Conservation (phyloP, 2,113 vertebrate genomes). For the Marmota flaviventris region DNA sequence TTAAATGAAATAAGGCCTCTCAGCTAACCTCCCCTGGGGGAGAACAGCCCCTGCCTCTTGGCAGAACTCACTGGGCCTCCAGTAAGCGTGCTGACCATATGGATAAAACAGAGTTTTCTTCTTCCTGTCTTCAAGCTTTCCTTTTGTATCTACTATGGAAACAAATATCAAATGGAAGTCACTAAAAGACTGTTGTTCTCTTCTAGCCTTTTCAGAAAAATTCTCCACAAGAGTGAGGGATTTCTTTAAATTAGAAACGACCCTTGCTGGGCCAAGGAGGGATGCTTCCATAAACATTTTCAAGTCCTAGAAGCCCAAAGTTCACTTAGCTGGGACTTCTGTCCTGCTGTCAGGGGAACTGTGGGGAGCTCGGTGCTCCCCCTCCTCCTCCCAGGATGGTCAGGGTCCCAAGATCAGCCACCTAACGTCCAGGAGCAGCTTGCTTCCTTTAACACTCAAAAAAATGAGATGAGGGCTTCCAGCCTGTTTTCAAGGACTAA, state of each 20-base stretch:
- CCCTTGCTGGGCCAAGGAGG: neutral
- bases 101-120: neutral
- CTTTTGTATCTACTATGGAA: neutral
- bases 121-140: neutral
- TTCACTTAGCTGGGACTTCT: neutral
- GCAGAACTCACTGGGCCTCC: neutral
- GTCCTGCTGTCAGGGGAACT: neutral
- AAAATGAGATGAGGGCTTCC: neutral
- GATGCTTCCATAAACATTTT: neutral
- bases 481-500: neutral
- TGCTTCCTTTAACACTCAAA: neutral
- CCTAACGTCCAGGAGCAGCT: fast-evolving
- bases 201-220: neutral
- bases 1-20: no score
- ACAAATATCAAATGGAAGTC: neutral
- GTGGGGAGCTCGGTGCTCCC: no score
- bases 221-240: neutral
- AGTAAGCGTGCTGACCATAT: neutral
- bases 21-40: neutral
- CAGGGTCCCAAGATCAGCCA: neutral
- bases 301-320: neutral
- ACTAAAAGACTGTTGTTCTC: neutral
- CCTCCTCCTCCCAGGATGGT: neutral
- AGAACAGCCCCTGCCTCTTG: neutral
- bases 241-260: neutral